Percentiles rank a stretch among this genome's conserved stretches.
Conservation (phyloP, 2,888 invertebrate species). For the Polylopha cassiicola region DNA sequence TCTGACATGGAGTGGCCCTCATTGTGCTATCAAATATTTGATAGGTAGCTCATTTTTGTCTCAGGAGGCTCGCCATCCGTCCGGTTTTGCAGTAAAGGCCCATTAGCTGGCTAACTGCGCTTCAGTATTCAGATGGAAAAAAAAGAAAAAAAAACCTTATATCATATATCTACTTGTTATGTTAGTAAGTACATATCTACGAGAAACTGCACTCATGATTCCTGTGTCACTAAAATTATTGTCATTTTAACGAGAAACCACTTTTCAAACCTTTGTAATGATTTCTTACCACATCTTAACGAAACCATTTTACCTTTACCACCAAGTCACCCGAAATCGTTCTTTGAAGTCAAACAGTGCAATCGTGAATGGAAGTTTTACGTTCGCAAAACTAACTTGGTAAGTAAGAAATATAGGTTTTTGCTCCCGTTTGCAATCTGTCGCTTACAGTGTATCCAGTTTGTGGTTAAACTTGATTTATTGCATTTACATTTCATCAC, state of each 20-base stretch:
- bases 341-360: too few relatives aligned
- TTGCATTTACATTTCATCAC: not conserved
- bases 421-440: slow-evolving; percentile 45
- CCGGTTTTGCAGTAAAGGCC: too few relatives aligned
- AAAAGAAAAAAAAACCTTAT: too few relatives aligned
- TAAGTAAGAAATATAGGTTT: slow-evolving; percentile 30
- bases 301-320: not conserved
- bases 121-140: too few relatives aligned
- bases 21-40: too few relatives aligned
- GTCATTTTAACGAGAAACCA: not conserved
- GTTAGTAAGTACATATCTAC: too few relatives aligned
- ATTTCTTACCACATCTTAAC: slow-evolving; percentile 5
- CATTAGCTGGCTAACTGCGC: too few relatives aligned
- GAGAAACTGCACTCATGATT: too few relatives aligned
- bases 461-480: slow-evolving; percentile 5
- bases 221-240: not conserved
- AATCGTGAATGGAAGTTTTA: not conserved
- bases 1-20: too few relatives aligned
- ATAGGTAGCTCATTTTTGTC: too few relatives aligned
- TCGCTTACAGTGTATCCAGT: slow-evolving; percentile 24
- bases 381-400: slow-evolving; percentile 16
- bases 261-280: slow-evolving; percentile 4
- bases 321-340: not conserved
- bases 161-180: too few relatives aligned
- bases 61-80: too few relatives aligned